phyloP scores from a whole-genome alignment of 1,140 invertebrate species.

The Drosophila funebris region DNA sequence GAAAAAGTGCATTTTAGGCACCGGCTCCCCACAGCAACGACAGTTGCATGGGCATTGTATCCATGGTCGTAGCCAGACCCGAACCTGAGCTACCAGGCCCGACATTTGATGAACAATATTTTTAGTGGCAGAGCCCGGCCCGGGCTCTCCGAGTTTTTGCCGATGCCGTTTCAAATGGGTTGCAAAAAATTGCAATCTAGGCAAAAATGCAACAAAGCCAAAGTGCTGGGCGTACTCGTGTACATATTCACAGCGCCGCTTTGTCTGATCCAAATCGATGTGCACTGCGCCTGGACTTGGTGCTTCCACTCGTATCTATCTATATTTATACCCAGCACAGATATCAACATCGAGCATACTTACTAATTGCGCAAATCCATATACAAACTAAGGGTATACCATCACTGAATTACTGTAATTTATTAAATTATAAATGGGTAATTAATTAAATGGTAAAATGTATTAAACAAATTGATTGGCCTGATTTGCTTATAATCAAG shows the following conservation, averaged over 20 bases:
- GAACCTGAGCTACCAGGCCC: constrained; percentile 4
- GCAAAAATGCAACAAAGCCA: constrained; percentile 82
- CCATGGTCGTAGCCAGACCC: constrained; percentile 2
- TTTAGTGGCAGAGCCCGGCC: constrained; percentile 48
- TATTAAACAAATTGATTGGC: no score
- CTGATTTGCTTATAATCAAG: no score
- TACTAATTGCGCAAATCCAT: no score
- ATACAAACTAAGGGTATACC: no score
- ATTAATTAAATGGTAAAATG: no score
- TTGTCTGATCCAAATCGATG: constrained; percentile 35
- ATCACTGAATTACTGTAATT: no score
- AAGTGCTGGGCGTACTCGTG: constrained; percentile 54
- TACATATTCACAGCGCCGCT: constrained; percentile 27
- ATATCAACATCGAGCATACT: not conserved
- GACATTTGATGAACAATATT: constrained; percentile 77
- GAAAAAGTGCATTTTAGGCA: constrained; percentile 79
- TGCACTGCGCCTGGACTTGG: constrained; percentile 8
- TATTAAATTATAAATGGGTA: no score
- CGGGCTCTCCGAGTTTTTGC: constrained; percentile 50
- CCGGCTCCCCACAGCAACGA: constrained; percentile 23
- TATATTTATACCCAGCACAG: not conserved
- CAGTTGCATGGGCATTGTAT: constrained; percentile 22
- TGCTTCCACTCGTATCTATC: not conserved
- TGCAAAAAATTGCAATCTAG: constrained; percentile 82
- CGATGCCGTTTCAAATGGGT: constrained; percentile 59